These are phyloP conservation scores for Anastrepha ludens DNA, from an alignment of 1,140 invertebrate genomes.

Conservation along the genomic window DNA sequence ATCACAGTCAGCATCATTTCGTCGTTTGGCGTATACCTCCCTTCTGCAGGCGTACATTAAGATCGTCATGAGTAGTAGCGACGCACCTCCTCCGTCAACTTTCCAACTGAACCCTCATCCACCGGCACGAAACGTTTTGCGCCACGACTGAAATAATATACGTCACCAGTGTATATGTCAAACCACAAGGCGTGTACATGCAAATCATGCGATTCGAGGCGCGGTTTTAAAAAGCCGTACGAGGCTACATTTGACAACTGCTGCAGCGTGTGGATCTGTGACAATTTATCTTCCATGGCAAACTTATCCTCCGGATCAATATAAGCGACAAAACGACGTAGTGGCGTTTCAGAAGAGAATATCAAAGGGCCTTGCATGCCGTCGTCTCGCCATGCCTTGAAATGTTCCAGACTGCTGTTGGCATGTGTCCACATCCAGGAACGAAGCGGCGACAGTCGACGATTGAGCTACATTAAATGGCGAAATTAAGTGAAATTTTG, in stretches of 20 bases:
- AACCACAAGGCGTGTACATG: constrained; percentile 97
- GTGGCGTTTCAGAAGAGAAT: constrained; percentile 90
- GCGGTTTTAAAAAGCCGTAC: constrained; percentile 92
- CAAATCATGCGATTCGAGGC: constrained; percentile 86
- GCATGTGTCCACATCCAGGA: constrained; percentile 95
- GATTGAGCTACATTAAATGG: constrained; percentile 79
- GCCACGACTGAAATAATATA: constrained; percentile 92
- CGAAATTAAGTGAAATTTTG: constrained; percentile 15
- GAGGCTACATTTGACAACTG: constrained; percentile 96
- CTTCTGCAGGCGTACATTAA: background rate
- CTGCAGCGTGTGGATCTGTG: constrained; percentile 95
- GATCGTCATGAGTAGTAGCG: constrained; percentile 85
- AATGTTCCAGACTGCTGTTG: constrained; percentile 86
- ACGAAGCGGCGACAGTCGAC: constrained; percentile 89
- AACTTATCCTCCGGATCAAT: constrained; percentile 96
- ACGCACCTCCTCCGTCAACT: constrained; percentile 84
- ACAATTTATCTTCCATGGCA: constrained; percentile 92
- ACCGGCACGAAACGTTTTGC: constrained; percentile 87
- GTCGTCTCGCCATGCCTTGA: constrained; percentile 83
- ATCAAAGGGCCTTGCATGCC: constrained; percentile 80
- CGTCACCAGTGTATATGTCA: constrained; percentile 96
- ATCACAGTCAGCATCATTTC: constrained; percentile 49
- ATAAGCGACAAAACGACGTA: constrained; percentile 92
- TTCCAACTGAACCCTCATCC: constrained; percentile 86
- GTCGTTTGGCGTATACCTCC: background rate